Evolutionary conservation across 2,888 invertebrate genomes (phyloP), one percentile per base, ranked within the genome.

Genomic region (Mechanitis mazaeus): DNA sequence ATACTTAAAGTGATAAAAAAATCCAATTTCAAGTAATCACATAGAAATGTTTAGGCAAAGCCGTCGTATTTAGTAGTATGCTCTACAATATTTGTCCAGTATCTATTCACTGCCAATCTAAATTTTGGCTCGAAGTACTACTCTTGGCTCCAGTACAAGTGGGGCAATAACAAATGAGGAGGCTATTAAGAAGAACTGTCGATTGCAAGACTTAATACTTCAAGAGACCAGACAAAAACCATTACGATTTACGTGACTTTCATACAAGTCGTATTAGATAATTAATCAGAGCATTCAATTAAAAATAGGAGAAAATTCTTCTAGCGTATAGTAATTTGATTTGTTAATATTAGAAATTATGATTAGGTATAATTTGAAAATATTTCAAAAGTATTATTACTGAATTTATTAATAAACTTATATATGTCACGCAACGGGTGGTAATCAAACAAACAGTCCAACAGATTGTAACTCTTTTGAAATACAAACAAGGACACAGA

Each of bases 61-160:
- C 50, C 20, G 20, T 20, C 20, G 20, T 20, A 1, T 42, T 45
- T 35, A 59, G 33, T 11, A 57, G 61, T 59, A 59, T 58, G 57
- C 61, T 55, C 38, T 63, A 33, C 46, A 58, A 55, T 59, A 64
- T 55, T 55, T 55, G 63, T 59, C 50, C 50, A 38, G 59, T 61
- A 56, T 63, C 69, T 68, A 71, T 71, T 71, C 69, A 68, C 67
- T 69, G 72, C 70, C 72, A 73, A 73, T 76, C 72, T 72, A 68
- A 68, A 73, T 73, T 74, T 78, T 79, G 75, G 78, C 76, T 75
- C 64, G 64, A 62, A 67, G 60, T 59, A 68, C 67, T 65, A 64
- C 68, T 71, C 74, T 87, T 87, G 86, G 87, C 86, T 71, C 76
- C 62, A 61, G 69, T 65, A 72, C 84, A 85, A 86, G 82, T 85